Percentiles rank a stretch among this genome's conserved stretches.
Conservation (phyloP, 1,140 invertebrate genomes). For the Drosophila insularis region DNA sequence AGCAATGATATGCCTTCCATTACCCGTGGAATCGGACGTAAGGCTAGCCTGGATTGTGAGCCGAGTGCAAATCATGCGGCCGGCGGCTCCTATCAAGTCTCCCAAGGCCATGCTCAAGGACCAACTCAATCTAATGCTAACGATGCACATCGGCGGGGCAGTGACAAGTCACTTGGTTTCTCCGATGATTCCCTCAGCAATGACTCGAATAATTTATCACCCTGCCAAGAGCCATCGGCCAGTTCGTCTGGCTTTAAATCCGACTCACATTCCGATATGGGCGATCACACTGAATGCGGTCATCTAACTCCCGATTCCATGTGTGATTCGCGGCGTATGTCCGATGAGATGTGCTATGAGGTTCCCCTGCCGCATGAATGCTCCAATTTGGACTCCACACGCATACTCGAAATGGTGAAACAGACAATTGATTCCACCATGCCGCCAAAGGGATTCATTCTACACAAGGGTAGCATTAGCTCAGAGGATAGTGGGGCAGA, state of each 20-base stretch:
- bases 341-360: constrained; percentile 85
- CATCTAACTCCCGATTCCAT: constrained; percentile 80
- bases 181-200: constrained; percentile 87
- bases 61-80: constrained; percentile 26
- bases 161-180: constrained; percentile 86
- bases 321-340: constrained; percentile 80
- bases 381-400: constrained; percentile 89
- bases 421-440: constrained; percentile 91
- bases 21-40: constrained; percentile 89
- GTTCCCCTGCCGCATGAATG: constrained; percentile 91
- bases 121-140: constrained; percentile 28
- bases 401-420: constrained; percentile 92
- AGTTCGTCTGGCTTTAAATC: constrained; percentile 81
- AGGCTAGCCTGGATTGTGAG: constrained; percentile 86
- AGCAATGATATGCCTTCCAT: constrained; percentile 90
- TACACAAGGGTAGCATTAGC: constrained; percentile 79
- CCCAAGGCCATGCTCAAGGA: constrained; percentile 12
- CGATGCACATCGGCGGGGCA: constrained; percentile 82
- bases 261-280: constrained; percentile 81
- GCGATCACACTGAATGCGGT: constrained; percentile 79
- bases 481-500: constrained; percentile 67
- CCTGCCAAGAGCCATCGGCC: constrained; percentile 81
- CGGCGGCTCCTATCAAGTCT: not conserved
- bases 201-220: constrained; percentile 83
- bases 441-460: constrained; percentile 89